Evolutionary conservation across 2,797 vertebrate genomes (phyloP).

Genomic region (Bradypodion ventrale): DNA sequence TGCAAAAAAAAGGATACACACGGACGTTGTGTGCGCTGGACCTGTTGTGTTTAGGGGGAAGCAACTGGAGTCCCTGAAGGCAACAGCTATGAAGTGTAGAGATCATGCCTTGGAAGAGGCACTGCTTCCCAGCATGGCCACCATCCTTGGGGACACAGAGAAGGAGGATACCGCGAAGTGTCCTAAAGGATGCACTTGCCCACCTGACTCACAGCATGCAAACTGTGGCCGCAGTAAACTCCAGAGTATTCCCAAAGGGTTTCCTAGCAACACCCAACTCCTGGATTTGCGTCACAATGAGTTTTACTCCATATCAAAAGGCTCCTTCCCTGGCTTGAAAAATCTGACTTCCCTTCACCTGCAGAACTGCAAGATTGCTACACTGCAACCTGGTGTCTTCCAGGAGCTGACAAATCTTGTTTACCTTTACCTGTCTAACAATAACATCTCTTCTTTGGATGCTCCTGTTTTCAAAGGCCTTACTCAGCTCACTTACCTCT

Average conservation of each 20-base stretch:
- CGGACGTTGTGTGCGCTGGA: slow-evolving; percentile 78
- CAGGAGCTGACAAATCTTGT: slow-evolving; percentile 84
- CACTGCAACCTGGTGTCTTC: slow-evolving; percentile 81
- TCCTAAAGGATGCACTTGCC: slow-evolving; percentile 83
- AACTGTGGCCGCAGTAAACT: slow-evolving; percentile 84
- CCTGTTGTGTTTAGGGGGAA: slow-evolving; percentile 82
- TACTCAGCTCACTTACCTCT: slow-evolving; percentile 85
- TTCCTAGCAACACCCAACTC: slow-evolving; percentile 81
- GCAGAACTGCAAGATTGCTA: slow-evolving; percentile 83
- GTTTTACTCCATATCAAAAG: slow-evolving; percentile 79
- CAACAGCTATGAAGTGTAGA: slow-evolving; percentile 82
- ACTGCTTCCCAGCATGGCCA: not conserved
- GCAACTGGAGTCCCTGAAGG: slow-evolving; percentile 80
- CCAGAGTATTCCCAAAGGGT: slow-evolving; percentile 85
- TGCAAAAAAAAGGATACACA: slow-evolving; percentile 74
- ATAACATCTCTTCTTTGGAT: slow-evolving; percentile 80
- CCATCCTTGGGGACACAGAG: slow-evolving; percentile 23
- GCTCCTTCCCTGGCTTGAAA: slow-evolving; percentile 81
- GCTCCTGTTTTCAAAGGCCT: slow-evolving; percentile 81
- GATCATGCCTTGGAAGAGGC: slow-evolving; percentile 72
- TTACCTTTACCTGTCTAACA: slow-evolving; percentile 93
- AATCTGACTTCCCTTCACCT: slow-evolving; percentile 89
- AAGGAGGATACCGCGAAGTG: slow-evolving; percentile 59
- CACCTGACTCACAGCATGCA: slow-evolving; percentile 78
- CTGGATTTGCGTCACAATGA: slow-evolving; percentile 86